These are phyloP conservation scores for Melanotaenia boesemani DNA, from an alignment of 2,797 vertebrate species.

Conservation along the genomic window DNA sequence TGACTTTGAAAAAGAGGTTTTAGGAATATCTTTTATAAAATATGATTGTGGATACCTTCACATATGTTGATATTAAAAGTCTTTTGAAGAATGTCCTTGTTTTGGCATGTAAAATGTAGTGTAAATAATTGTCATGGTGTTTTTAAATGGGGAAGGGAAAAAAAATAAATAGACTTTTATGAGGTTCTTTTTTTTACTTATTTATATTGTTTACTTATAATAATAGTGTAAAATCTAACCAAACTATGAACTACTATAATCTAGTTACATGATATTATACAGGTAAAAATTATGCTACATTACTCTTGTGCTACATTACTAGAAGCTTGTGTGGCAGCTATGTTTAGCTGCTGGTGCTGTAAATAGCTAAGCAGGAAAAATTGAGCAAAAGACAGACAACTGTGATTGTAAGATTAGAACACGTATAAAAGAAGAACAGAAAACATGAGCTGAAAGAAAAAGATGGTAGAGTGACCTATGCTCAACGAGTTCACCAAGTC, in stretches of 20 bases:
- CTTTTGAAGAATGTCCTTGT: no score
- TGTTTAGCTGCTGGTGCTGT: not conserved
- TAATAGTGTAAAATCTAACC: no score
- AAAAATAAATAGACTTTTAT: no score
- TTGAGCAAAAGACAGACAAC: not conserved
- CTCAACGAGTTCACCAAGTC: constrained; percentile 22
- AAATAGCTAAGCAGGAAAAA: not conserved
- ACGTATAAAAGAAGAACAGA: not conserved
- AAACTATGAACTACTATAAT: no score
- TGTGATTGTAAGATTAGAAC: not conserved
- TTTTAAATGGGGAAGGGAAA: no score
- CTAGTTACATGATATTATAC: no score
- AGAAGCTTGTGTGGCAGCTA: not conserved
- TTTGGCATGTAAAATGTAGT: not conserved
- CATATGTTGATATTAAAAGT: not conserved
- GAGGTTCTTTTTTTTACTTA: no score
- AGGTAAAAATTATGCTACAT: no score
- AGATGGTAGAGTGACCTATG: not conserved
- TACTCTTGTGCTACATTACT: not conserved
- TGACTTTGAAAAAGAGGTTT: no score
- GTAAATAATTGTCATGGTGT: not conserved
- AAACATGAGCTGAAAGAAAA: not conserved
- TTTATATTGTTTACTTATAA: no score
- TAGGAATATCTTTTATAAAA: no score
- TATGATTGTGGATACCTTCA: no score